phyloP scores from a whole-genome alignment of 2,888 invertebrate genomes.

The Drosophila affinis region DNA sequence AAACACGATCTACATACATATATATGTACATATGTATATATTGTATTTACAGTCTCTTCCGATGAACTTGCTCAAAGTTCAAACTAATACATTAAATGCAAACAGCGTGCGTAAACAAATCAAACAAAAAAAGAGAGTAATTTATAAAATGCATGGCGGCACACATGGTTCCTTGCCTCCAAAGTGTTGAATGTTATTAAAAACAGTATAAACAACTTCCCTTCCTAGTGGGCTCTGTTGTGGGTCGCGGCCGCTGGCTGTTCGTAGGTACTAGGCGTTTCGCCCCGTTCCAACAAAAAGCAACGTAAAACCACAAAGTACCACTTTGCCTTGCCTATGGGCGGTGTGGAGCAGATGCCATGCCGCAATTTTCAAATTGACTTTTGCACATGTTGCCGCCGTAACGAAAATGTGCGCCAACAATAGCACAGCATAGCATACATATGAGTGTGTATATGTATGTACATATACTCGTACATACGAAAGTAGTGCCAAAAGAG shows the following conservation, averaged over 20 bases:
- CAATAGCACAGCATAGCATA: constrained; percentile 33
- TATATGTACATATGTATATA: too few species aligned
- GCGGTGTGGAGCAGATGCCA: constrained; percentile 32
- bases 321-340: constrained; percentile 56
- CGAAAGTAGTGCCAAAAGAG: constrained; percentile 45
- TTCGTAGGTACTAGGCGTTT: constrained; percentile 35
- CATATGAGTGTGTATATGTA: not conserved
- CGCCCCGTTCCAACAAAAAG: constrained; percentile 48
- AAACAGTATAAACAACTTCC: constrained; percentile 77
- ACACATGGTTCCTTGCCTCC: constrained; percentile 62
- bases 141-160: constrained; percentile 63
- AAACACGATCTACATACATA: constrained; percentile 1
- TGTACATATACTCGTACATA: constrained; percentile 7
- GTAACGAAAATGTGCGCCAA: constrained; percentile 67
- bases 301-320: constrained; percentile 65
- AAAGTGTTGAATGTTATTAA: constrained; percentile 69
- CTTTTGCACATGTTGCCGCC: constrained; percentile 78
- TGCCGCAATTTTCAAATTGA: constrained; percentile 78
- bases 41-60: constrained; percentile 31
- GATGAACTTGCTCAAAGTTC: constrained; percentile 52
- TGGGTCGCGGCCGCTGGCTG: constrained; percentile 30
- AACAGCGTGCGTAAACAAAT: constrained; percentile 35
- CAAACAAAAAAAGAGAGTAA: constrained; percentile 35
- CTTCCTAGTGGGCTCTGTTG: constrained; percentile 58
- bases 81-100: constrained; percentile 49